These are phyloP conservation scores for Sialis fuliginosa DNA, from an alignment of 2,888 invertebrate species.

Conservation along the genomic window DNA sequence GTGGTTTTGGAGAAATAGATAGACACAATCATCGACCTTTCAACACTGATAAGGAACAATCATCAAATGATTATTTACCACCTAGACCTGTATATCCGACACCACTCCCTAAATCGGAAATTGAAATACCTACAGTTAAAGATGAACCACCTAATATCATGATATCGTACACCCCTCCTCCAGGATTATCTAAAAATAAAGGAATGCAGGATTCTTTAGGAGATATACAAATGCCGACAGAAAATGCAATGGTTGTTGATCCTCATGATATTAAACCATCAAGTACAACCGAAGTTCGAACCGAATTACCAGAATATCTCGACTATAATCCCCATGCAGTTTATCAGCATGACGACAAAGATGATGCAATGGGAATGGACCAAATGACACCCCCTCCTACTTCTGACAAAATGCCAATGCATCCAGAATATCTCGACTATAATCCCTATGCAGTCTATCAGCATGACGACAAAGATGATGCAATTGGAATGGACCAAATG, in stretches of 20 bases:
- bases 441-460: slow-evolving; percentile 17
- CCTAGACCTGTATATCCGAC: neutral
- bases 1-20: slow-evolving; percentile 22
- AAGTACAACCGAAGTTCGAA: slow-evolving; percentile 17
- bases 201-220: neutral
- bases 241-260: neutral
- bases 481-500: neutral
- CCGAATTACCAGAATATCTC: slow-evolving; percentile 17
- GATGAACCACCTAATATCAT: neutral
- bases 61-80: neutral
- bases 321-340: slow-evolving; percentile 18
- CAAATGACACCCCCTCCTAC: neutral
- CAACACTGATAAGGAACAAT: slow-evolving; percentile 16
- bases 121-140: neutral
- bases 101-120: neutral
- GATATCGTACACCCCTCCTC: slow-evolving; percentile 3
- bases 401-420: neutral
- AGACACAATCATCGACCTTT: slow-evolving; percentile 23
- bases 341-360: slow-evolving; percentile 21
- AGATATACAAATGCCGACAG: neutral
- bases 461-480: neutral
- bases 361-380: slow-evolving; percentile 21
- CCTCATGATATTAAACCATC: slow-evolving; percentile 6
- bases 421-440: slow-evolving; percentile 5
- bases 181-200: neutral